Evolutionary conservation across 2,113 vertebrate species (phyloP), one percentile per base, ranked within the genome.

Genomic region (Heterotis niloticus): DNA sequence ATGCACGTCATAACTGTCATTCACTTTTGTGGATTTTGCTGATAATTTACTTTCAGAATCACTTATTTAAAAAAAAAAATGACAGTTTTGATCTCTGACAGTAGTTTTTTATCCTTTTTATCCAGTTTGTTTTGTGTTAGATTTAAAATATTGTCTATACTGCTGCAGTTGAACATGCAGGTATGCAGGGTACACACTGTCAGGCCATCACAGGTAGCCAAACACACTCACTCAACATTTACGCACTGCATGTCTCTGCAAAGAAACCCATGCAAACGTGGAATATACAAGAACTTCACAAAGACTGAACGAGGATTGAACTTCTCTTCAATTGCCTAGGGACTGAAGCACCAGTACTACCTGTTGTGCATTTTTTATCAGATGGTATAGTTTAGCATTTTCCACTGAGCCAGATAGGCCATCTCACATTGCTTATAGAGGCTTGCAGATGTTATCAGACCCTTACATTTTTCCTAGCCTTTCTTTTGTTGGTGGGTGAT

Each of bases 371-470:
- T 70, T 77, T 73, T 81, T 85, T 88, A 81, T 88, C 82, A 75
- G 75, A n/a, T n/a, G 26, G 76, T 83, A 83, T 80, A 80, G 83
- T 76, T 79, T 81, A 34, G 56, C 57, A 84, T 79, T 85, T 83
- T 89, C 81, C 83, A 79, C 62, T 81, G 76, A 75, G 11, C 60
- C 74, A 81, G 87, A 91, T 88, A 86, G 87, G 82, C 17, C 64
- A 83, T 83, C 84, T 84, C 73, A 80, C 65, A 77, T 82, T 78
- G 81, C 82, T 81, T 86, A 80, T 81, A 85, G 81, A 80, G 78
- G 83, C 84, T 89, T 81, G 81, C 86, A 87, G 89, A 92, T 92
- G 82, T 78, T 86, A 90, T 92, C 90, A 9, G 23, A 23, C 29
- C 80, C 51, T 52, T 73, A 76, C 68, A 80, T 64, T 80, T 81